phyloP scores from a whole-genome alignment of 92 coral and sea anemone species.

The Actinostola sp. region DNA sequence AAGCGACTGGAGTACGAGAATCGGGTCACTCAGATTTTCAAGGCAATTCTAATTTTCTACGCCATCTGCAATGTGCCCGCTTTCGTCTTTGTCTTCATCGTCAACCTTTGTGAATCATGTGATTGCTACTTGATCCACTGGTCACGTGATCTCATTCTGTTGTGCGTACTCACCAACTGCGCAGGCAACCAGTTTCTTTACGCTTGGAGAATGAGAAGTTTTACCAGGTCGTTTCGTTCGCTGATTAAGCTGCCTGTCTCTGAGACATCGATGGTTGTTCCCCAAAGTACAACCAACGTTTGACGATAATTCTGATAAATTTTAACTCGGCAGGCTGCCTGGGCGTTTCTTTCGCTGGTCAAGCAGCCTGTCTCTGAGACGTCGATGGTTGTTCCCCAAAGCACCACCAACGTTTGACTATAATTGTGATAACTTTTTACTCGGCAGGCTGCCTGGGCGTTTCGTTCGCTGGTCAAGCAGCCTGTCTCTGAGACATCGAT shows the following conservation, averaged over 20 bases:
- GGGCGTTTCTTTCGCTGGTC: too few species aligned
- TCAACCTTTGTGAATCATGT: slow-evolving; percentile 79
- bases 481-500: too few species aligned
- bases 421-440: background rate
- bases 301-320: background rate
- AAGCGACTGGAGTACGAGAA: slow-evolving; percentile 41
- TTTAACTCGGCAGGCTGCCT: background rate
- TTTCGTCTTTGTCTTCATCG: slow-evolving; percentile 73
- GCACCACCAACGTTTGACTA: too few species aligned
- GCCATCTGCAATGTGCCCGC: slow-evolving; percentile 75
- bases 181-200: slow-evolving; percentile 86
- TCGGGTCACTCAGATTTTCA: slow-evolving; percentile 66
- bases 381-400: too few species aligned
- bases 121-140: slow-evolving; percentile 80
- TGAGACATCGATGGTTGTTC: slow-evolving; percentile 11
- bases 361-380: too few species aligned
- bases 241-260: slow-evolving; percentile 15
- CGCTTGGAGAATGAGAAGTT: slow-evolving; percentile 83
- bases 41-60: slow-evolving; percentile 66
- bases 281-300: background rate
- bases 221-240: slow-evolving; percentile 67
- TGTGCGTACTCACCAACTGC: slow-evolving; percentile 73
- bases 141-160: slow-evolving; percentile 79
- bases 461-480: too few species aligned
- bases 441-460: background rate